Percentiles rank a stretch among this genome's conserved stretches.
phyloP scores from a whole-genome alignment of 2,113 vertebrate genomes.

The Pheucticus melanocephalus region DNA sequence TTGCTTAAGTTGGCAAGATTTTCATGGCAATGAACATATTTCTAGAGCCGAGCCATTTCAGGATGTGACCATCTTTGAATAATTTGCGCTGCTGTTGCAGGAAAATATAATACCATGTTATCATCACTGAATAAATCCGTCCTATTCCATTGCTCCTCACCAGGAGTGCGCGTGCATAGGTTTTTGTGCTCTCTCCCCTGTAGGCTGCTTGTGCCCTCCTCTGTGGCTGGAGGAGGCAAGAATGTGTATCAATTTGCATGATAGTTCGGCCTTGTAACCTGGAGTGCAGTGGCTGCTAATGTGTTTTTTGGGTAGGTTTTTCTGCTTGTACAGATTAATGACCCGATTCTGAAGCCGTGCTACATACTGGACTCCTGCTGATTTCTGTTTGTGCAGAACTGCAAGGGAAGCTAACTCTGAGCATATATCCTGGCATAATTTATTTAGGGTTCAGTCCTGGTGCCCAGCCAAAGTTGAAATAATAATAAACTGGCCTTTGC shows the following conservation, averaged over 20 bases:
- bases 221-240: not conserved
- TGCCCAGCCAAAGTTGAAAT: not conserved
- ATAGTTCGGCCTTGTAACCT: conserved; percentile 24
- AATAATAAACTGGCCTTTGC: not conserved
- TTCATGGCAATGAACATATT: not conserved
- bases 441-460: not conserved
- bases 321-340: conserved; percentile 58
- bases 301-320: conserved; percentile 43
- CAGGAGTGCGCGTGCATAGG: accelerated
- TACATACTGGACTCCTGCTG: conserved; percentile 14
- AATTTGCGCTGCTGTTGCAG: not conserved
- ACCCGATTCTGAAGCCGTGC: not conserved
- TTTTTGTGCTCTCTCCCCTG: not conserved
- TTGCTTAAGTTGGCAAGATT: not conserved
- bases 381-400: conserved; percentile 20
- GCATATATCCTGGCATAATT: not conserved
- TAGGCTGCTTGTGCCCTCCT: not conserved
- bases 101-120: not conserved
- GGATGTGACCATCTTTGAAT: not conserved
- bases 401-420: conserved; percentile 1
- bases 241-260: conserved; percentile 20
- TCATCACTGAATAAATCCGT: not conserved
- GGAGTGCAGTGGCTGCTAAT: conserved; percentile 21
- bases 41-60: not conserved
- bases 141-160: not conserved